Conservation (phyloP, 2,113 vertebrate genomes). For the Plecturocebus donacophilus region DNA sequence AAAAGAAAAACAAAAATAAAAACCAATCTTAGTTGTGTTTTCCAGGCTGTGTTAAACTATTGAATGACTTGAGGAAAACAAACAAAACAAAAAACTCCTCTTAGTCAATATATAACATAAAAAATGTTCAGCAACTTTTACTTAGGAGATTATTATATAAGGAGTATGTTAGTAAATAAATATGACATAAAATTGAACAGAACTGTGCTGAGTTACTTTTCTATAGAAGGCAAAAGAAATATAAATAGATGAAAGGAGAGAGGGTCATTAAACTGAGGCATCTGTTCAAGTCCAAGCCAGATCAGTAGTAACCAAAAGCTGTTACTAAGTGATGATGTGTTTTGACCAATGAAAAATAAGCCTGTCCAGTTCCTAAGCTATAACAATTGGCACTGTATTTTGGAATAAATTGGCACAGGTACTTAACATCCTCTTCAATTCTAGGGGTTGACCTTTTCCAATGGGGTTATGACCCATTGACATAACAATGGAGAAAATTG, state of each 20-base stretch:
- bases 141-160: not conserved
- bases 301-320: slow-evolving; percentile 1
- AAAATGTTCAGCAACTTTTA: slow-evolving; percentile 32
- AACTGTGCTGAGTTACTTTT: not conserved
- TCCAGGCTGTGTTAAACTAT: not conserved
- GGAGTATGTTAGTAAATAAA: not conserved
- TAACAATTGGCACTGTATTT: not conserved
- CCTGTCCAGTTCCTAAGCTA: not conserved
- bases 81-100: not conserved
- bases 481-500: slow-evolving; percentile 12
- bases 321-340: slow-evolving; percentile 19
- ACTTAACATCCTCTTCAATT: not conserved
- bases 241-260: not conserved
- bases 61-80: not conserved
- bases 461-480: not conserved
- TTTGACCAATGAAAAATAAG: slow-evolving; percentile 42
- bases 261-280: not conserved
- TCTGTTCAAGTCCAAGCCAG: slow-evolving; percentile 20
- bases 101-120: not conserved
- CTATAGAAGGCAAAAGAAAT: not conserved
- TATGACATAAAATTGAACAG: not conserved
- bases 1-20: no score
- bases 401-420: not conserved
- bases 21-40: not conserved
- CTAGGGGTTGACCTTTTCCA: not conserved